Percentiles rank a stretch among this genome's conserved stretches.
phyloP scores from a whole-genome alignment of 2,888 invertebrate genomes.

The Megastigmus dorsalis region DNA sequence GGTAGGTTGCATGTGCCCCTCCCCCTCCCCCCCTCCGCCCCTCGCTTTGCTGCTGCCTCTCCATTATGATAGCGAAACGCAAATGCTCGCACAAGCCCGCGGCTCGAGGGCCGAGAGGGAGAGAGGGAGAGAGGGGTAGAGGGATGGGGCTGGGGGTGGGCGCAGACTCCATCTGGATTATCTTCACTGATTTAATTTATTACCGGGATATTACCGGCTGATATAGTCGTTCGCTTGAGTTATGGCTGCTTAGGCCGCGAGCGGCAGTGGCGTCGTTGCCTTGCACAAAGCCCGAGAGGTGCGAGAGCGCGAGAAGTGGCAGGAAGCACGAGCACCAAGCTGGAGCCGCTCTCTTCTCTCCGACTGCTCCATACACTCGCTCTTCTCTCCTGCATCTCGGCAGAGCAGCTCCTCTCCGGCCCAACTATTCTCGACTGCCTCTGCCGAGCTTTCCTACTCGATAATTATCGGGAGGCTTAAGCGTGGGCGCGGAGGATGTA shows the following conservation, averaged over 20 bases:
- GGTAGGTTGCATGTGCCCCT: background rate
- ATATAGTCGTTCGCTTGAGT: slow-evolving; percentile 65
- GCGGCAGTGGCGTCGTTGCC: slow-evolving; percentile 22
- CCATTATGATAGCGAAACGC: slow-evolving; percentile 66
- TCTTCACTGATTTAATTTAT: slow-evolving; percentile 73
- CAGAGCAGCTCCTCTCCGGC: background rate
- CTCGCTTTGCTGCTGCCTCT: slow-evolving; percentile 40
- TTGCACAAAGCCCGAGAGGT: slow-evolving; percentile 60
- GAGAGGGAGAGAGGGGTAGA: no score
- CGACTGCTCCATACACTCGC: background rate
- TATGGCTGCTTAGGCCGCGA: slow-evolving; percentile 64
- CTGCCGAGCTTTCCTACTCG: background rate
- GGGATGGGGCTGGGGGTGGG: no score
- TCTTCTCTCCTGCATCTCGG: background rate
- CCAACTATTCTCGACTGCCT: background rate
- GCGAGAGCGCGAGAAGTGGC: slow-evolving; percentile 30
- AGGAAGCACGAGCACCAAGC: background rate
- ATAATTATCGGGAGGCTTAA: slow-evolving; percentile 16
- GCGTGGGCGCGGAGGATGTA: background rate
- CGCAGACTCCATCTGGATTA: slow-evolving; percentile 70
- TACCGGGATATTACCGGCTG: slow-evolving; percentile 68
- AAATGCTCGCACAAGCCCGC: slow-evolving; percentile 61
- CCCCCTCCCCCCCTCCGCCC: background rate
- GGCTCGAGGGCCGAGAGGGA: slow-evolving; percentile 61
- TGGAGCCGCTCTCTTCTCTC: background rate